phyloP scores from a whole-genome alignment of 2,888 invertebrate genomes.

The Caenorhabditis sp. region DNA sequence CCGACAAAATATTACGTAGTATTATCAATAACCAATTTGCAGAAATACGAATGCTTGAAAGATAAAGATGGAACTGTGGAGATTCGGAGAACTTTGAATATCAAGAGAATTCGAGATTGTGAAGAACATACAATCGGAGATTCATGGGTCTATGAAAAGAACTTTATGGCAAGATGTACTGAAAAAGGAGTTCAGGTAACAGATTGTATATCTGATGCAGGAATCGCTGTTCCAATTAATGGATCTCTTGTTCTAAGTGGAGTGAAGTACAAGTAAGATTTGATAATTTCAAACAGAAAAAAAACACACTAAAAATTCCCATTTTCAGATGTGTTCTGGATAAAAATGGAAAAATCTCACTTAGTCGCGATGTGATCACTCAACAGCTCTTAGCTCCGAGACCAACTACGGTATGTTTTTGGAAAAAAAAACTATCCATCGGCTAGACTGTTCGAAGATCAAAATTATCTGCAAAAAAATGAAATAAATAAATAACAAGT shows the following conservation, averaged over 20 bases:
- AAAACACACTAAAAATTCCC: background rate
- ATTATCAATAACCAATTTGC: slow-evolving; percentile 8
- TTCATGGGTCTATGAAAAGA: slow-evolving; percentile 51
- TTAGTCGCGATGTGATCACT: slow-evolving; percentile 35
- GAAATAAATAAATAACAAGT: no score
- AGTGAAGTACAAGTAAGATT: slow-evolving; percentile 40
- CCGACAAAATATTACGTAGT: background rate
- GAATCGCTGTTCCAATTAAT: slow-evolving; percentile 48
- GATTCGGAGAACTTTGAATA: slow-evolving; percentile 47
- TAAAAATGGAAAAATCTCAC: slow-evolving; percentile 37
- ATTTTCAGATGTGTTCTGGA: slow-evolving; percentile 38
- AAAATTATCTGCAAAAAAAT: no score
- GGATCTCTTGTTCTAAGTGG: slow-evolving; percentile 39
- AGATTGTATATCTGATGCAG: slow-evolving; percentile 55
- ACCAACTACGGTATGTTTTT: slow-evolving; percentile 27
- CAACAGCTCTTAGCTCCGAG: slow-evolving; percentile 10
- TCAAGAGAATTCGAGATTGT: slow-evolving; percentile 44
- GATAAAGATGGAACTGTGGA: slow-evolving; percentile 48
- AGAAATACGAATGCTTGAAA: slow-evolving; percentile 54
- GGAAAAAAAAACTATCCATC: background rate
- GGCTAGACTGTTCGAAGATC: no score
- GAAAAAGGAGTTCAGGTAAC: slow-evolving; percentile 43
- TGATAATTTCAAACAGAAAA: background rate
- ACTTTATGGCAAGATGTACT: slow-evolving; percentile 53
- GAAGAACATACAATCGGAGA: slow-evolving; percentile 51